Percentiles rank a stretch among this genome's conserved stretches.
Evolutionary conservation across 2,797 vertebrate genomes (phyloP).

Genomic region (Rhadinocentrus ornatus): DNA sequence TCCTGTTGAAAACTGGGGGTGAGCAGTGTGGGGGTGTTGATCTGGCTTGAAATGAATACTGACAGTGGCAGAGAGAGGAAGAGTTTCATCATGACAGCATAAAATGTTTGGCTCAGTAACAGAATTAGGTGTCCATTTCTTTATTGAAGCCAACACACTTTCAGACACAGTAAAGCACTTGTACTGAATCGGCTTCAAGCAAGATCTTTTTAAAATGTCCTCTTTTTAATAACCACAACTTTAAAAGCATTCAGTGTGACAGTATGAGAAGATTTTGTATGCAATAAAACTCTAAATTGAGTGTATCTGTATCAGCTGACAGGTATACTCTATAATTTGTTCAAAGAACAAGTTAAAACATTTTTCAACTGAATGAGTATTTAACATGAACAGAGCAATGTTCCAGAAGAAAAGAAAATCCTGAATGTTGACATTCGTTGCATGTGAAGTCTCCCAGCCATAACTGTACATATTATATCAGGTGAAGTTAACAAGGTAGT

Average conservation of each 20-base stretch:
- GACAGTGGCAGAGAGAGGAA: neutral
- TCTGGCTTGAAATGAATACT: neutral
- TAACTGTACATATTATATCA: conserved; percentile 56
- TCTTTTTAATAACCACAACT: conserved; percentile 28
- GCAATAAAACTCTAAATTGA: conserved; percentile 61
- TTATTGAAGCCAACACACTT: conserved; percentile 24
- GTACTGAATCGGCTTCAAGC: conserved; percentile 18
- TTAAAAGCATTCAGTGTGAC: conserved; percentile 28
- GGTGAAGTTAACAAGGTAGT: neutral
- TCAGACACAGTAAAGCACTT: conserved; percentile 20
- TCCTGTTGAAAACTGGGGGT: neutral
- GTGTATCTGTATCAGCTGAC: conserved; percentile 61
- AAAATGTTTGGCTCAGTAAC: neutral
- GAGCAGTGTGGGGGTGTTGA: neutral
- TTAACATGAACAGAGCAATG: conserved; percentile 55
- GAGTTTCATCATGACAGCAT: neutral
- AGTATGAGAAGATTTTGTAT: conserved; percentile 58
- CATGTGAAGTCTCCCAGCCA: conserved; percentile 51
- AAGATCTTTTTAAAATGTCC: conserved; percentile 15
- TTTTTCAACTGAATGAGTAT: conserved; percentile 70
- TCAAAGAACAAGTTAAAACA: conserved; percentile 81
- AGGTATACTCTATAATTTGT: conserved; percentile 67
- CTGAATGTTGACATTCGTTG: conserved; percentile 55
- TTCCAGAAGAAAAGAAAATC: conserved; percentile 51
- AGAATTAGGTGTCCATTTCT: neutral